A percentile compares a stretch with the other conserved stretches of the same genome.
phyloP scores from a whole-genome alignment of 1,140 invertebrate species.

The Paramacrobiotus metropolitanus region DNA sequence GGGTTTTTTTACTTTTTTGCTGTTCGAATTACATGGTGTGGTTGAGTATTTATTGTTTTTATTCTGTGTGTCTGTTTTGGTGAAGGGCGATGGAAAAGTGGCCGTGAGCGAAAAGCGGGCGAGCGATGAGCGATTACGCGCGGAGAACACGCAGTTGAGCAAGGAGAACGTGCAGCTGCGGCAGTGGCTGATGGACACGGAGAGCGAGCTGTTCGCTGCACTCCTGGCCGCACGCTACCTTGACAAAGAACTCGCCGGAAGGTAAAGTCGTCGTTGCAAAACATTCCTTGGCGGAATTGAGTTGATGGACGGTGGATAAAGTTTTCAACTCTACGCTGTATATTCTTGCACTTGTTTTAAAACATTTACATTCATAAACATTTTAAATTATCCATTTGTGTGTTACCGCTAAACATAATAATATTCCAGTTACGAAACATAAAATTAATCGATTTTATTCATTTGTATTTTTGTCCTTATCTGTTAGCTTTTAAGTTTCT shows the following conservation, averaged over 20 bases:
- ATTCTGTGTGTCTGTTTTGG: conserved; percentile 14
- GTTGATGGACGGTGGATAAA: no score
- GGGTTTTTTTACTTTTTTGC: no score
- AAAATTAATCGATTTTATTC: no score
- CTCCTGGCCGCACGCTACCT: conserved; percentile 57
- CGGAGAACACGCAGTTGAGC: conserved; percentile 38
- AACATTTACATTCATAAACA: no score
- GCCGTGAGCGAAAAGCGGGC: conserved; percentile 20
- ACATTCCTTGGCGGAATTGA: not conserved
- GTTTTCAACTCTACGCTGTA: no score
- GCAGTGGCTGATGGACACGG: conserved; percentile 40
- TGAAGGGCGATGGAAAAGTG: conserved; percentile 26
- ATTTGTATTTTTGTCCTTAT: no score
- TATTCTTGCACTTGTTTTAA: no score
- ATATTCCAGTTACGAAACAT: not conserved
- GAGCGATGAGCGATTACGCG: conserved; percentile 25
- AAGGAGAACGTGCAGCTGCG: conserved; percentile 43
- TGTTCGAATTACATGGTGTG: no score
- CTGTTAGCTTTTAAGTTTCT: no score
- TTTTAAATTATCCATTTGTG: no score
- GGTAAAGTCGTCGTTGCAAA: conserved; percentile 18
- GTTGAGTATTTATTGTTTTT: no score
- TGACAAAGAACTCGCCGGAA: conserved; percentile 57
- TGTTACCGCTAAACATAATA: not conserved
- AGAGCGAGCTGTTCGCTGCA: conserved; percentile 56